phyloP scores from a whole-genome alignment of 2,797 vertebrate genomes.

The Acridotheres tristis region DNA sequence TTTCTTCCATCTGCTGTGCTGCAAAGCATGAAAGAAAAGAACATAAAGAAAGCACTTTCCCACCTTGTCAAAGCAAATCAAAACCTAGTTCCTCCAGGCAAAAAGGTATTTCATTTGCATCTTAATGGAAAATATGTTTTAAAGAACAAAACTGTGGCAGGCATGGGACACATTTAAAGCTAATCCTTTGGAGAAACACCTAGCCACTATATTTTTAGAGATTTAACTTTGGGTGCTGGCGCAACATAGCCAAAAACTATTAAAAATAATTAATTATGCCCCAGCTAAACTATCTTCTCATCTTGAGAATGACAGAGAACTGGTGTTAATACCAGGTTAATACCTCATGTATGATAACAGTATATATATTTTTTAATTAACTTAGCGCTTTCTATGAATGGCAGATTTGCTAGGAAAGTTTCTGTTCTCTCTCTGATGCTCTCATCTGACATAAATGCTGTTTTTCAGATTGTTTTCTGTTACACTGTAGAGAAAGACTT shows the following conservation, averaged over 20 bases:
- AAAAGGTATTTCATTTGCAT: constrained; percentile 90
- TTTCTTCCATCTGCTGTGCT: constrained; percentile 97
- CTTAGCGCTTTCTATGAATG: not conserved
- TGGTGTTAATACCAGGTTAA: not conserved
- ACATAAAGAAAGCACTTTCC: constrained; percentile 98
- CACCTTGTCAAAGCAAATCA: constrained; percentile 99
- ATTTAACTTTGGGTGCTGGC: constrained; percentile 1
- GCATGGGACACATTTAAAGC: constrained; percentile 52
- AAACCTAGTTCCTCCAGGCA: constrained; percentile 97
- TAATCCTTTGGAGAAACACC: constrained; percentile 57
- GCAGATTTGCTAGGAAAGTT: not conserved
- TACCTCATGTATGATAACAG: not conserved
- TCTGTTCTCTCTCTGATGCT: not conserved
- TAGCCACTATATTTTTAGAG: constrained; percentile 58
- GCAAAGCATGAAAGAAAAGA: constrained; percentile 99
- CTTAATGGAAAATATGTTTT: constrained; percentile 72
- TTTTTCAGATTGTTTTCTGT: not conserved
- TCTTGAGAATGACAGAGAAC: constrained; percentile 13
- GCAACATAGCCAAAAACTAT: constrained; percentile 45
- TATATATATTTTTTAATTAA: not conserved
- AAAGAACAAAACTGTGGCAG: constrained; percentile 49
- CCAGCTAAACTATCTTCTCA: constrained; percentile 12
- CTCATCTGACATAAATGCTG: not conserved
- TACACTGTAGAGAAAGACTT: not conserved
- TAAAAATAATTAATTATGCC: constrained; percentile 46